Conservation (phyloP, 2,888 invertebrate genomes). For the Minunthozetes semirufus region DNA sequence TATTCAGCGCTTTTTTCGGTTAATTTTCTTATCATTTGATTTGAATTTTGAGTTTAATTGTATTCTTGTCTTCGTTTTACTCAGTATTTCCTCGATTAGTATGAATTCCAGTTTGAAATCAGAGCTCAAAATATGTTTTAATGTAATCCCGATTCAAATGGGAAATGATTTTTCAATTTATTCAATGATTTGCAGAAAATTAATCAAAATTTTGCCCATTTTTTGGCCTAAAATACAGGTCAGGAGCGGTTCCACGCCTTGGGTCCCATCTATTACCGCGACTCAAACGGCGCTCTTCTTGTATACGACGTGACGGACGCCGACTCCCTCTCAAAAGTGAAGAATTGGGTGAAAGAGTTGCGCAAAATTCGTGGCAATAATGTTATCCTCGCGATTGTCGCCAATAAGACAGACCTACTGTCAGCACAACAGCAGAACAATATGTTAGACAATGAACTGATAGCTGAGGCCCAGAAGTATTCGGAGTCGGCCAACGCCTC, state of each 20-base stretch:
- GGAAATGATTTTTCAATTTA: no score
- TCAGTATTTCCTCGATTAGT: no score
- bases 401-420: conserved; percentile 86
- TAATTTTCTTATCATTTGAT: no score
- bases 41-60: no score
- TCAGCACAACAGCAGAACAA: conserved; percentile 62
- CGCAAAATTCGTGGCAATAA: conserved; percentile 90
- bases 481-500: conserved; percentile 55
- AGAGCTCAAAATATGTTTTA: no score
- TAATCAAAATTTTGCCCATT: no score
- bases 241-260: conserved; percentile 90
- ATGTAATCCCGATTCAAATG: no score
- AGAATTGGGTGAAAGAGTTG: conserved; percentile 92
- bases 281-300: conserved; percentile 92
- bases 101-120: no score
- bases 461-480: conserved; percentile 34
- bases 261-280: conserved; percentile 67
- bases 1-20: no score
- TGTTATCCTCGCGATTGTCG: conserved; percentile 84
- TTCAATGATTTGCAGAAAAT: no score
- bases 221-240: conserved; percentile 54
- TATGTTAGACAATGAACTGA: conserved; percentile 66
- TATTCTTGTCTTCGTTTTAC: no score
- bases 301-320: conserved; percentile 97
- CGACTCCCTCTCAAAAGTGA: conserved; percentile 87